phyloP scores from a whole-genome alignment of 2,888 invertebrate genomes.

The Eupithecia pulchellata region DNA sequence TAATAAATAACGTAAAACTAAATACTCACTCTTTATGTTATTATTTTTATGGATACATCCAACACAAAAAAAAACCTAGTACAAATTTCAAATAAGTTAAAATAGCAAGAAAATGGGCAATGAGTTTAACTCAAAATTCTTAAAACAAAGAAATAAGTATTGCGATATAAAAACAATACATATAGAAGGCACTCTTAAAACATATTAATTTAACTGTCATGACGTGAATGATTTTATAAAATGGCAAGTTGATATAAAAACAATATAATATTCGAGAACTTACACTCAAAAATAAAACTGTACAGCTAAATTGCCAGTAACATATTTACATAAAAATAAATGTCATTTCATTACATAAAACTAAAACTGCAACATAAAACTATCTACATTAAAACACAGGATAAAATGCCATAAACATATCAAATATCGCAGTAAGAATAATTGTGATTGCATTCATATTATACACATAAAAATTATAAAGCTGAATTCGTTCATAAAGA shows the following conservation, averaged over 20 bases:
- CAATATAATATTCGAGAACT: slow-evolving; percentile 63
- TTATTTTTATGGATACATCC: slow-evolving; percentile 56
- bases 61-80: slow-evolving; percentile 51
- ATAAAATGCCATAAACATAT: slow-evolving; percentile 26
- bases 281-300: slow-evolving; percentile 50
- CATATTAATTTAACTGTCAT: slow-evolving; percentile 36
- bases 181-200: slow-evolving; percentile 43
- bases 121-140: slow-evolving; percentile 77
- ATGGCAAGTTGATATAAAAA: slow-evolving; percentile 68
- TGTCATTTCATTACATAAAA: slow-evolving; percentile 50
- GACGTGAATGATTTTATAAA: slow-evolving; percentile 42
- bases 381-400: slow-evolving; percentile 40
- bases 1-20: slow-evolving; percentile 60
- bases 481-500: slow-evolving; percentile 30
- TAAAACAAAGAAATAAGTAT: slow-evolving; percentile 51
- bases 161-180: slow-evolving; percentile 34
- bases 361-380: slow-evolving; percentile 38
- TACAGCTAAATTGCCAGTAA: slow-evolving; percentile 57
- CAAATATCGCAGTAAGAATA: slow-evolving; percentile 30
- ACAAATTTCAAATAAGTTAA: slow-evolving; percentile 63
- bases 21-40: slow-evolving; percentile 54
- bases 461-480: slow-evolving; percentile 37
- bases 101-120: slow-evolving; percentile 72
- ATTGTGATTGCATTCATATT: slow-evolving; percentile 37
- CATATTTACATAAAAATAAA: slow-evolving; percentile 60